A percentile compares a stretch with the other conserved stretches of the same genome.
Conservation (phyloP, 2,888 invertebrate genomes). For the Steinernema hermaphroditum region DNA sequence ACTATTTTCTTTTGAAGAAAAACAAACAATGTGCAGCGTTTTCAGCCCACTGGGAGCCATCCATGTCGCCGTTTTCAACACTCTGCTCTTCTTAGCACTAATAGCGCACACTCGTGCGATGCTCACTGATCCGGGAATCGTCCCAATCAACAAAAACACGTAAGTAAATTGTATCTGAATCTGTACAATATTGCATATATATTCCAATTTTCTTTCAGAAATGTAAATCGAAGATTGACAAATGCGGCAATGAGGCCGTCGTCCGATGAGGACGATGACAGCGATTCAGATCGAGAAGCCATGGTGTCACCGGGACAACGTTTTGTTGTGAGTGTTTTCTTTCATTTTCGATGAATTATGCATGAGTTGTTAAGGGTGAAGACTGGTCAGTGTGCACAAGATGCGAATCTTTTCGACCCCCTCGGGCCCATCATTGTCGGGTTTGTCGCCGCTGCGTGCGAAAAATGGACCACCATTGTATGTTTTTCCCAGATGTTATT, state of each 20-base stretch:
- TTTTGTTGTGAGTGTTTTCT: conserved; percentile 14
- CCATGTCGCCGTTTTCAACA: conserved; percentile 80
- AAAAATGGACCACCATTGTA: conserved; percentile 84
- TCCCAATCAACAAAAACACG: conserved; percentile 74
- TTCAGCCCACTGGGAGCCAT: conserved; percentile 35
- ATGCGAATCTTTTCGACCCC: conserved; percentile 79
- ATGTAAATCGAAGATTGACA: conserved; percentile 4
- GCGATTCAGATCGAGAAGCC: conserved; percentile 35
- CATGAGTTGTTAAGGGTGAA: conserved; percentile 42
- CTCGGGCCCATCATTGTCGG: conserved; percentile 84
- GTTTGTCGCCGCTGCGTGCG: conserved; percentile 82
- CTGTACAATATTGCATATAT: no score
- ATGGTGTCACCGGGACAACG: conserved; percentile 24
- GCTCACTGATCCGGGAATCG: conserved; percentile 84
- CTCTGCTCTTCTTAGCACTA: conserved; percentile 76
- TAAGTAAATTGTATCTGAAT: conserved; percentile 72
- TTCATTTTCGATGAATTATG: conserved; percentile 14
- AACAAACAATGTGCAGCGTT: no score
- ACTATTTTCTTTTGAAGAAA: no score
- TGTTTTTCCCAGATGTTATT: conserved; percentile 28
- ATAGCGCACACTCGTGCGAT: conserved; percentile 83
- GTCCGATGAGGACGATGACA: conserved; percentile 33
- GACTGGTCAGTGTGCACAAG: conserved; percentile 77
- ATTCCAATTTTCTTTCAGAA: conserved; percentile 71
- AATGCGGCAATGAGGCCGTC: conserved; percentile 39